Evolutionary conservation across 2,113 vertebrate species (phyloP).

Genomic region (Stegastes partitus): DNA sequence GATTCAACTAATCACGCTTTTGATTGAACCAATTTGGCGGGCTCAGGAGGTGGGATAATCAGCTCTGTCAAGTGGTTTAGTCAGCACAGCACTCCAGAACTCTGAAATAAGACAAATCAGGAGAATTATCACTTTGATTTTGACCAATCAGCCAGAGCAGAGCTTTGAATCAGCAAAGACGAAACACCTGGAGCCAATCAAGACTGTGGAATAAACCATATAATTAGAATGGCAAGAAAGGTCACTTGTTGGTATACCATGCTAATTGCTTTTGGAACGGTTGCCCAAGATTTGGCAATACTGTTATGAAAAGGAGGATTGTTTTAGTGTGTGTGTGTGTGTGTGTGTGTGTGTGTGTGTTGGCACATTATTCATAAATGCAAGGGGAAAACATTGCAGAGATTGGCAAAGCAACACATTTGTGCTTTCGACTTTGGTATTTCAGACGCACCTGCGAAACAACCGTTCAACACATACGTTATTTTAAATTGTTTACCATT

Average conservation of each 20-base stretch:
- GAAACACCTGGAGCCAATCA: constrained; percentile 76
- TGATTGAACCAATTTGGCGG: constrained; percentile 76
- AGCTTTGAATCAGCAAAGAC: constrained; percentile 56
- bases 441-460: constrained; percentile 10
- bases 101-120: constrained; percentile 72
- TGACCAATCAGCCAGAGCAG: constrained; percentile 67
- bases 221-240: constrained; percentile 47
- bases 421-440: constrained; percentile 26
- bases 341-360: neutral
- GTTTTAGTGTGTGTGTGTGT: neutral
- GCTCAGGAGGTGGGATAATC: constrained; percentile 69
- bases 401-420: constrained; percentile 16
- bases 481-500: neutral
- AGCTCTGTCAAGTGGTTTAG: constrained; percentile 64
- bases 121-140: constrained; percentile 71
- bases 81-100: constrained; percentile 37
- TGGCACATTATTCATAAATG: constrained; percentile 32
- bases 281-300: constrained; percentile 16
- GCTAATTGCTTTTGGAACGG: constrained; percentile 38
- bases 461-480: neutral
- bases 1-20: constrained; percentile 71
- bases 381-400: neutral
- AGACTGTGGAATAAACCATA: constrained; percentile 34
- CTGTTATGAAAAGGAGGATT: constrained; percentile 20
- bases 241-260: constrained; percentile 42